Evolutionary conservation across 2,888 invertebrate species (phyloP).

Genomic region (Caenorhabditis sp.): DNA sequence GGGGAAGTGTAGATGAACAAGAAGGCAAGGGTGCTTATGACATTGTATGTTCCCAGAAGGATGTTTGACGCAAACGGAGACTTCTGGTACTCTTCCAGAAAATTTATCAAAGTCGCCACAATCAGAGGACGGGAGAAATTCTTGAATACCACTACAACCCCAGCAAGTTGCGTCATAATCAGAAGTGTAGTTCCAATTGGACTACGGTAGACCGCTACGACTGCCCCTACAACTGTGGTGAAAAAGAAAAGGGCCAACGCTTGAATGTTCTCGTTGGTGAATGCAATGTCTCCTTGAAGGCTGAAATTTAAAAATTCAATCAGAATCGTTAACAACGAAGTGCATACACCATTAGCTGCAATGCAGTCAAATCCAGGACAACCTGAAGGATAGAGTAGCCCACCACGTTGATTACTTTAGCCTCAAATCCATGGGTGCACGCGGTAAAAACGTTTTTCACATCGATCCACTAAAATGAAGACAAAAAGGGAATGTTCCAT

Average conservation of each 20-base stretch:
- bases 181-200: slow-evolving; percentile 7
- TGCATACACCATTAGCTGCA: slow-evolving; percentile 3
- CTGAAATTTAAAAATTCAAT: not conserved
- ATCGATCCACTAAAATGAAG: not conserved
- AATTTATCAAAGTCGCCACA: not conserved
- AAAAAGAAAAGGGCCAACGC: not conserved
- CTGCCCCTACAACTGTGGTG: slow-evolving; percentile 2
- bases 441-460: not conserved
- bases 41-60: not conserved
- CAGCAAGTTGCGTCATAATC: not conserved
- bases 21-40: not conserved
- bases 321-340: not conserved
- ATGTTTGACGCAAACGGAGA: not conserved
- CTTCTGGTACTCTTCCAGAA: not conserved
- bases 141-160: not conserved
- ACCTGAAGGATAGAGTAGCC: slow-evolving; percentile 12
- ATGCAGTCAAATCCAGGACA: not conserved
- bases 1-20: not conserved
- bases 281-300: not conserved
- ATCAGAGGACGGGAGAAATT: not conserved
- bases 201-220: slow-evolving; percentile 5
- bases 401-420: slow-evolving; percentile 12
- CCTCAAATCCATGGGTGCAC: slow-evolving; percentile 9
- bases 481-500: not conserved
- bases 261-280: not conserved